phyloP scores from a whole-genome alignment of 2,888 invertebrate genomes.

The Drosophila infuscata region DNA sequence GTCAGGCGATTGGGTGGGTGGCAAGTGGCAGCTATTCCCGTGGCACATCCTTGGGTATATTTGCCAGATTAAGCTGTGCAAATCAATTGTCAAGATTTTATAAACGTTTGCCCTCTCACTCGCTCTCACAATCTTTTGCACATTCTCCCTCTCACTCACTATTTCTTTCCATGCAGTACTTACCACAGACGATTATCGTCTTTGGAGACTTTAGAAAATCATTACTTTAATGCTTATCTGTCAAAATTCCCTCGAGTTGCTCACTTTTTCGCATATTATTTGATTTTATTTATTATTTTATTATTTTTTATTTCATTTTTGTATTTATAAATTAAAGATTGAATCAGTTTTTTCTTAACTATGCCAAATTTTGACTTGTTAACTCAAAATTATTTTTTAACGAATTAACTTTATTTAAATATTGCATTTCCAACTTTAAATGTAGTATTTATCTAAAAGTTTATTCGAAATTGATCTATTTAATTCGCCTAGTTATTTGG shows the following conservation, averaged over 20 bases:
- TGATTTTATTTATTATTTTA: neutral
- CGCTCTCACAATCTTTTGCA: neutral
- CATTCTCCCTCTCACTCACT: neutral
- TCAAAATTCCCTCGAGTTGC: neutral
- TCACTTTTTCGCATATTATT: neutral
- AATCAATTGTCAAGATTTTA: slow-evolving; percentile 52
- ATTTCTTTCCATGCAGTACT: neutral
- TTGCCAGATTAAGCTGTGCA: slow-evolving; percentile 27
- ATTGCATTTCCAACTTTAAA: neutral
- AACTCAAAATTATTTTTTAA: neutral
- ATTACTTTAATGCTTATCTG: slow-evolving; percentile 5
- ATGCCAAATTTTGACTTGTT: too few relatives aligned
- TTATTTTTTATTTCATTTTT: neutral
- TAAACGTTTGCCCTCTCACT: slow-evolving; percentile 22
- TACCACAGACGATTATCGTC: neutral
- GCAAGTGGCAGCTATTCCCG: slow-evolving; percentile 8
- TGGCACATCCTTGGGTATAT: slow-evolving; percentile 33
- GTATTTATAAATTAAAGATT: too few relatives aligned
- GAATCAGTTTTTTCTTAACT: too few relatives aligned
- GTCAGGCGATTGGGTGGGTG: neutral
- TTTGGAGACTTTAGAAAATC: slow-evolving; percentile 2
- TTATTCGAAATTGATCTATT: neutral
- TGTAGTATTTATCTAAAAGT: neutral
- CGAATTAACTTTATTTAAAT: neutral
- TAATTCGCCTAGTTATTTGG: neutral